A percentile compares a stretch with the other conserved stretches of the same genome.
These are phyloP conservation scores for Mungos mungo DNA, from an alignment of 2,113 vertebrate genomes.

Conservation along the genomic window DNA sequence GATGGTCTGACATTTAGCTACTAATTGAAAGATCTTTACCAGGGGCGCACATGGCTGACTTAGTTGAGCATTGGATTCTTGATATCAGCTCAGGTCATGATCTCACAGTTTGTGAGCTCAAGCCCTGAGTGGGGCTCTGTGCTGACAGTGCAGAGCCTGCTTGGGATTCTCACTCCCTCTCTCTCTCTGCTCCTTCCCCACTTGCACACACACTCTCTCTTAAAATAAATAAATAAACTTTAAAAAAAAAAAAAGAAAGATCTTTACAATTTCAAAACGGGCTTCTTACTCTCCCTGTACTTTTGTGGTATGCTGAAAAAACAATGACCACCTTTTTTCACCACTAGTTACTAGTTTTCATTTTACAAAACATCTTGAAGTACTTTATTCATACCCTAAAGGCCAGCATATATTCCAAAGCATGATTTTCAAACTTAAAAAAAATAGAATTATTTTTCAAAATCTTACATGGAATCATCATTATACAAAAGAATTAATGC, in stretches of 20 bases:
- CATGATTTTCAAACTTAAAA: neutral
- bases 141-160: no score
- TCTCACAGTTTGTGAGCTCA: no score
- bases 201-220: no score
- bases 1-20: neutral
- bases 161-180: no score
- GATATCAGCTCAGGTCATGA: no score
- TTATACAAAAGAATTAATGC: neutral
- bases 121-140: no score
- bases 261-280: neutral
- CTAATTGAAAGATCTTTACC: neutral
- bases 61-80: no score
- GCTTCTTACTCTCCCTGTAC: neutral
- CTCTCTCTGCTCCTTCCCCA: no score
- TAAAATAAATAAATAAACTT: no score
- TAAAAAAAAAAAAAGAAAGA: neutral
- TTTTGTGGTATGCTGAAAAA: neutral
- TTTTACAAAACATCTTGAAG: neutral
- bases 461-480: neutral
- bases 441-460: neutral
- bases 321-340: neutral
- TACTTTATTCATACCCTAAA: neutral
- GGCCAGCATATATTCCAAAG: neutral
- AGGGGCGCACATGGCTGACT: neutral
- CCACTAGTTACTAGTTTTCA: neutral